These are phyloP conservation scores for Nothoprocta perdicaria DNA, from an alignment of 2,113 vertebrate genomes.

Conservation along the genomic window DNA sequence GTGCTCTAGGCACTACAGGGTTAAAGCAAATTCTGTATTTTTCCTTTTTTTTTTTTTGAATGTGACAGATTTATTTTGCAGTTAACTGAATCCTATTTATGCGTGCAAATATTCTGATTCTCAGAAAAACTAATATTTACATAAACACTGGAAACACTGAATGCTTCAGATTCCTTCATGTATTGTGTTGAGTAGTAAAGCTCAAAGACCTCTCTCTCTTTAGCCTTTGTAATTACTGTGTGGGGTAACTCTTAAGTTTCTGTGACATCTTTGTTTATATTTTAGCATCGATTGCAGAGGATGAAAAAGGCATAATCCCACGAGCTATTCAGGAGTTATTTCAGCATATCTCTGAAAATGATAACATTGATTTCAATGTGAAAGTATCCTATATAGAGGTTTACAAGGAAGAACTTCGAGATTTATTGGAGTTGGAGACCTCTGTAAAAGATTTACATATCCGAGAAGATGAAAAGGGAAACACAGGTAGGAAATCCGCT, in stretches of 20 bases:
- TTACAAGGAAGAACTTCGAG: conserved; percentile 89
- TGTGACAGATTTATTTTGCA: background rate
- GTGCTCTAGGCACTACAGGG: background rate
- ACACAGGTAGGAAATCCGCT: conserved; percentile 82
- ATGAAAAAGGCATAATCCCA: conserved; percentile 89
- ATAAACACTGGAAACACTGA: background rate
- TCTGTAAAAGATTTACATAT: conserved; percentile 86
- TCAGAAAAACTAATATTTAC: background rate
- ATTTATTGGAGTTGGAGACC: conserved; percentile 87
- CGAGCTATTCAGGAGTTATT: conserved; percentile 89
- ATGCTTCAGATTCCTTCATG: background rate
- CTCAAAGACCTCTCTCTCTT: background rate
- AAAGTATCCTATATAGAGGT: conserved; percentile 91
- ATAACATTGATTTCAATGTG: conserved; percentile 74
- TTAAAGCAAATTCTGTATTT: background rate
- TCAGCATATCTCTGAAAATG: conserved; percentile 79
- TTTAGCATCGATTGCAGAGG: conserved; percentile 79
- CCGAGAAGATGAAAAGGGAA: conserved; percentile 90
- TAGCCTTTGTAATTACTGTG: background rate
- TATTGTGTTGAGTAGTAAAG: background rate
- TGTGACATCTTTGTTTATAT: conserved; percentile 49
- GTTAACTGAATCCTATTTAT: background rate
- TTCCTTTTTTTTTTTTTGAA: background rate
- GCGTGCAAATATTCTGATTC: background rate
- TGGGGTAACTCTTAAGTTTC: background rate